phyloP scores from a whole-genome alignment of 2,797 vertebrate species.

The Nasua narica region DNA sequence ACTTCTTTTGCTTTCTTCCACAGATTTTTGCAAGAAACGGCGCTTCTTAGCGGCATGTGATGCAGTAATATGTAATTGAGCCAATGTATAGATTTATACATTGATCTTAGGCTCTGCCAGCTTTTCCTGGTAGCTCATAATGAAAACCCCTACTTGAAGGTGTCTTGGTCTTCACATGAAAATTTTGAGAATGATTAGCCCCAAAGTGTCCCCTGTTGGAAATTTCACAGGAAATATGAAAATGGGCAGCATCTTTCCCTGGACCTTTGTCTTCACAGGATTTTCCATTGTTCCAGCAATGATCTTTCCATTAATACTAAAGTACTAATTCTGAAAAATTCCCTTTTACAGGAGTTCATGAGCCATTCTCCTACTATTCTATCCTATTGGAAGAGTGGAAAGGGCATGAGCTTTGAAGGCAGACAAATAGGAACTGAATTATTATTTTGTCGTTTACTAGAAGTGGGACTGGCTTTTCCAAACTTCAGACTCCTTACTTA shows the following conservation, averaged over 20 bases:
- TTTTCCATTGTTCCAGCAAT: neutral
- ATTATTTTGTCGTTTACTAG: neutral
- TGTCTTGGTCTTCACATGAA: neutral
- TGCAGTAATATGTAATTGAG: neutral
- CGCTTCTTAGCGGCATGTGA: neutral
- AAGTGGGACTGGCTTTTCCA: neutral
- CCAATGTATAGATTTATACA: neutral
- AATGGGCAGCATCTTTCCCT: neutral
- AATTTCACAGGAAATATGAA: slow-evolving; percentile 35
- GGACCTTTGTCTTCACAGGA: neutral
- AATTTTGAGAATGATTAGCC: neutral
- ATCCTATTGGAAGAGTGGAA: neutral
- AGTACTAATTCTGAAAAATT: neutral
- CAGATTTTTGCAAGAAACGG: slow-evolving; percentile 20
- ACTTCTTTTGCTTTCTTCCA: neutral
- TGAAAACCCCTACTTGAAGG: neutral
- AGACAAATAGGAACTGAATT: neutral
- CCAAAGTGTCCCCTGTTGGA: neutral
- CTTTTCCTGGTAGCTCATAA: neutral
- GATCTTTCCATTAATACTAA: neutral
- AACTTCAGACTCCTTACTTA: neutral
- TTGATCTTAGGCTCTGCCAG: neutral
- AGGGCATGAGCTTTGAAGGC: neutral
- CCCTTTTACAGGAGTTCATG: neutral
- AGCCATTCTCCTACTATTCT: neutral